A percentile compares a stretch with the other conserved stretches of the same genome.
phyloP scores from a whole-genome alignment of 1,140 invertebrate species.

The Tetramorium simillimum region DNA sequence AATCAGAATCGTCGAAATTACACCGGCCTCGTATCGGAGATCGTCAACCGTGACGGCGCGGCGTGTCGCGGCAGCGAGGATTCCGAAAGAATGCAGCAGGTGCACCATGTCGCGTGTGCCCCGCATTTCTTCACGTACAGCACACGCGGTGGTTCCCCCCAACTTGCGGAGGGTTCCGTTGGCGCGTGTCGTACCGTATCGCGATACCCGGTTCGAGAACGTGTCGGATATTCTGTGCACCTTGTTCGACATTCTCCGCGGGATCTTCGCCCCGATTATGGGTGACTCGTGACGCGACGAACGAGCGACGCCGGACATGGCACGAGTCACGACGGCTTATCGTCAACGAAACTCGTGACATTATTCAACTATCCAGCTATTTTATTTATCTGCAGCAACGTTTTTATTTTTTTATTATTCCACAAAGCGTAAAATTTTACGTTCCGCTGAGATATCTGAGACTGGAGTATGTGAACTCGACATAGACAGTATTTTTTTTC shows the following conservation, averaged over 20 bases:
- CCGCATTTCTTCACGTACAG: background rate
- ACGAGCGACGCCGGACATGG: background rate
- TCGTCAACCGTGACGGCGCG: background rate
- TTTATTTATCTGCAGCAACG: background rate
- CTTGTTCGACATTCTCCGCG: background rate
- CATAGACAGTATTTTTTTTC: background rate
- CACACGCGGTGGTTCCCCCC: background rate
- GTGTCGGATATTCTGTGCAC: background rate
- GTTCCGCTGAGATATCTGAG: background rate
- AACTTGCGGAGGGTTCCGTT: background rate
- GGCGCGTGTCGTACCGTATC: background rate
- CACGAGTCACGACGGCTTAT: background rate
- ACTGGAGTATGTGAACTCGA: background rate
- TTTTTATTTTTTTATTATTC: background rate
- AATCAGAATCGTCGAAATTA: background rate
- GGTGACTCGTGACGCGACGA: background rate
- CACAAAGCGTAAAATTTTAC: background rate
- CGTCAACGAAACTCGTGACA: background rate
- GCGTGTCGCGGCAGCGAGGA: background rate
- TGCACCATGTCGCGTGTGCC: conserved; percentile 16
- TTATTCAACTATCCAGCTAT: background rate
- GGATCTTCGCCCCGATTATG: background rate
- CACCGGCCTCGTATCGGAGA: background rate
- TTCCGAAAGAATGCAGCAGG: background rate
- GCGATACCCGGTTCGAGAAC: background rate